These are phyloP conservation scores for Chaetophractus vellerosus DNA, from an alignment of 2,797 vertebrate genomes.

Conservation along the genomic window DNA sequence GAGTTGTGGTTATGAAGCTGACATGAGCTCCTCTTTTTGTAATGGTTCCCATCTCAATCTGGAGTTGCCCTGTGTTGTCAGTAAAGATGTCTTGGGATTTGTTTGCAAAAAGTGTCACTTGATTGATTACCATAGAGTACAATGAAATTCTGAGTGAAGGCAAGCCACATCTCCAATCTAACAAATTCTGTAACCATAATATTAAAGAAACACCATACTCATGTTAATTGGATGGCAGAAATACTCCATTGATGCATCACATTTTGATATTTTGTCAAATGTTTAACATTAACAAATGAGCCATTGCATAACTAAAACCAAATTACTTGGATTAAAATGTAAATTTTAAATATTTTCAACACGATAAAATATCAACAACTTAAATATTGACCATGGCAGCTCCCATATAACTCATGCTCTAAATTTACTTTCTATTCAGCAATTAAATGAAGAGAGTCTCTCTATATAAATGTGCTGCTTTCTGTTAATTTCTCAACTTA, in stretches of 20 bases:
- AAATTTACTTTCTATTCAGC: conserved; percentile 3
- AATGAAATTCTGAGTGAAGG: background rate
- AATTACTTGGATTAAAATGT: conserved; percentile 24
- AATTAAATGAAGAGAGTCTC: background rate
- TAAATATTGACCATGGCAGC: background rate
- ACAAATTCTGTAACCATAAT: background rate
- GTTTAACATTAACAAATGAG: background rate
- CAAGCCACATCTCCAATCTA: background rate
- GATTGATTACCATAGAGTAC: background rate
- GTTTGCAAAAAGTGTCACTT: background rate
- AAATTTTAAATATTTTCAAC: background rate
- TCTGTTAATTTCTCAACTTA: background rate
- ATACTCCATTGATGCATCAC: background rate
- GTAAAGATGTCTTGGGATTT: background rate
- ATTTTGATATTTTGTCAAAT: background rate
- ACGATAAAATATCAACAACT: conserved; percentile 3
- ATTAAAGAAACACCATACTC: background rate
- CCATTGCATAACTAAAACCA: background rate
- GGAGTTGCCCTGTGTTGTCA: background rate
- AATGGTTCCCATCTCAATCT: background rate
- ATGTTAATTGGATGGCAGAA: background rate
- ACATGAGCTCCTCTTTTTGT: background rate
- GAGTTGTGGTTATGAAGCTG: background rate
- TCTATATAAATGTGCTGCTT: background rate
- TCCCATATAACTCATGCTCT: background rate